Base-by-base conservation (phyloP, 2,113 vertebrate genomes). In the Proterorhinus semilunaris region DNA sequence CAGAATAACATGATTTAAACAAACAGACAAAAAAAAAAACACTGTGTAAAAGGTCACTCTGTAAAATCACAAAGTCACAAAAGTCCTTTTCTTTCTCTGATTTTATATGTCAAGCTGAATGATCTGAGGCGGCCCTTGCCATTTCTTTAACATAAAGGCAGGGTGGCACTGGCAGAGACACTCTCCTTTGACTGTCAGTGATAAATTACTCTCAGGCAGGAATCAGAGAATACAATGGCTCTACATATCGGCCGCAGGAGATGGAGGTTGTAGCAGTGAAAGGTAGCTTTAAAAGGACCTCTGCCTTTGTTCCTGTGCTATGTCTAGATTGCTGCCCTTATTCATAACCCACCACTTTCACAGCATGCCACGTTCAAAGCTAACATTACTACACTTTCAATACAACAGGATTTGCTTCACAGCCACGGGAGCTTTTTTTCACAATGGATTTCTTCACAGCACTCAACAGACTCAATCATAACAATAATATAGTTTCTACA, bases 191-290 rank as follows among this genome's bases (percentile, higher is more conserved):
- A 68, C 53, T 70, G 87, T 80, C 79, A 82, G 71, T 81, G 84
- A 89, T 78, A 74, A 81, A 89, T 89, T 78, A 72, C 7, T 2
- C 76, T 52, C 51, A 74, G 46, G 62, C 65, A 54, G 49, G 57
- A 83, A 74, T 68, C 70, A 71, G 61, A 51, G 55, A 3, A 67
- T 15, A 74, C 75, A 74, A 61, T 49, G 52, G 79, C 71, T 62
- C 71, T 57, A 51, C 21, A 44, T 75, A 76, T 36, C n/a, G 64
- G 66, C 62, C 69, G 75, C 45, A 55, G 51, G 71, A 70, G 68
- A 68, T 57, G 59, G 72, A 13, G 70, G 21, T 21, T 75, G 66
- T 46, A 72, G 71, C 74, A 61, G 55, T 61, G 44, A 69, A 75
- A 53, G 66, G 53, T 63, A 15, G 46, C 49, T 77, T 73, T 71